Base-by-base conservation (phyloP, 2,888 invertebrate genomes). In the Mythimna lalbum region DNA sequence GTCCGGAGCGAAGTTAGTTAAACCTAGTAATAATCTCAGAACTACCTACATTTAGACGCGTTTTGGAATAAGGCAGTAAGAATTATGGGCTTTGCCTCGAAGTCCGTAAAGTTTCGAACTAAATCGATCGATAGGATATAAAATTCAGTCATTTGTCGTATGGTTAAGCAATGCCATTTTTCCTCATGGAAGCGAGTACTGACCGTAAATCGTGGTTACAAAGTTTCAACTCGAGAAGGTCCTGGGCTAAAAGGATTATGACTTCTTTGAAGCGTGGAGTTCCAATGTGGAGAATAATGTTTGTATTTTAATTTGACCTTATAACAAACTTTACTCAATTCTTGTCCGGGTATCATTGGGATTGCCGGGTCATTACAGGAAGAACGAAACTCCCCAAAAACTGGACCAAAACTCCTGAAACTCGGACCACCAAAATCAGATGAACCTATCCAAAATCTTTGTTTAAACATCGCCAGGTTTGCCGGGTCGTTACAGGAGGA, bases 111-210 rank as follows among this genome's bases (percentile, higher is more conserved):
- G 43, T 69, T 27, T 12, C 1, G 0, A 74, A 27, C n/a, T 64
- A 21, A 6, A 36, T 7, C 17, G 50, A 10, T 39, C 36, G n/a
- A 17, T 19, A 43, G 43, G 43, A 53, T 27, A n/a, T 47, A 56
- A 17, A 17, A n/a, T 10, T 10, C 49, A 4, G 56, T 43, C 57
- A 23, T 76, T 59, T 49, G 4, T 71, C 47, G 0, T 2, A 14
- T 14, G 7, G 7, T 2, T 31, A 56, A 79, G 60, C 74, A 23
- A 6, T 50, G 10, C 36, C 23, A 78, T 78, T 63, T 76, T 79
- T 76, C 61, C 55, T 50, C 31, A n/a, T 72, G 10, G 23, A 12
- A 6, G 9, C 17, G 27, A 68, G 68, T 31, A 75, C 59, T 5
- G 27, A 21, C 17, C 75, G 33, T 76, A 75, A 50, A 75, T 49